These are phyloP conservation scores for Chamaea fasciata DNA, from an alignment of 2,113 vertebrate genomes.

Conservation along the genomic window DNA sequence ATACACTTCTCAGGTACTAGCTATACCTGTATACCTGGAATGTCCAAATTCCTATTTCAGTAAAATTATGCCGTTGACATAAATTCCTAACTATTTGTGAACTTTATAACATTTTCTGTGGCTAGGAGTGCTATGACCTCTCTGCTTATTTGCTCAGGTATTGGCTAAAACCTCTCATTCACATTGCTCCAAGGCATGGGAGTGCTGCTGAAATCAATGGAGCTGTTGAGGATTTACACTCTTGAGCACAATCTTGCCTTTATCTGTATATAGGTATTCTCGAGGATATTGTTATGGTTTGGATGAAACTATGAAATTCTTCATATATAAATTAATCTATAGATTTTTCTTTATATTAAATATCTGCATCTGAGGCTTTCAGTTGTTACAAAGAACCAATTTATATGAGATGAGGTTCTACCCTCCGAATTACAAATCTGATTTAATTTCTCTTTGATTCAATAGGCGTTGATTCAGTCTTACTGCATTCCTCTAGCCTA, in stretches of 20 bases:
- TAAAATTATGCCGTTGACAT: constrained; percentile 38
- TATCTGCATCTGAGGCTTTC: not conserved
- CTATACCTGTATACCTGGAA: not conserved
- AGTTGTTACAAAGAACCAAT: not conserved
- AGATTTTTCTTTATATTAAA: not conserved
- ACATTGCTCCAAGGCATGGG: not conserved
- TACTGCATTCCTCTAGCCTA: not conserved
- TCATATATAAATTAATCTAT: not conserved
- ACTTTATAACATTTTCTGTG: constrained; percentile 25
- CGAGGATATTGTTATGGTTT: not conserved
- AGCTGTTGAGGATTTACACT: not conserved
- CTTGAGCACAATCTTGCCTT: not conserved
- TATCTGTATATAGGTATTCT: not conserved
- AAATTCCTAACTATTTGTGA: constrained; percentile 46
- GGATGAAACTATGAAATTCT: not conserved
- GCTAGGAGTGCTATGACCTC: constrained; percentile 14
- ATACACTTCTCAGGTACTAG: not conserved
- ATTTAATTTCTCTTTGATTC: not conserved
- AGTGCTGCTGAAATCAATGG: not conserved
- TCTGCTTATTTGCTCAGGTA: constrained; percentile 9
- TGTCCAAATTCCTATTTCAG: not conserved
- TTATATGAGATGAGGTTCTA: not conserved
- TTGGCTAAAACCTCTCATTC: not conserved
- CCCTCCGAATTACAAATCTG: not conserved
- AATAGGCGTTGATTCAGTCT: not conserved